phyloP scores from a whole-genome alignment of 2,113 vertebrate species.

The Ciconia maguari region DNA sequence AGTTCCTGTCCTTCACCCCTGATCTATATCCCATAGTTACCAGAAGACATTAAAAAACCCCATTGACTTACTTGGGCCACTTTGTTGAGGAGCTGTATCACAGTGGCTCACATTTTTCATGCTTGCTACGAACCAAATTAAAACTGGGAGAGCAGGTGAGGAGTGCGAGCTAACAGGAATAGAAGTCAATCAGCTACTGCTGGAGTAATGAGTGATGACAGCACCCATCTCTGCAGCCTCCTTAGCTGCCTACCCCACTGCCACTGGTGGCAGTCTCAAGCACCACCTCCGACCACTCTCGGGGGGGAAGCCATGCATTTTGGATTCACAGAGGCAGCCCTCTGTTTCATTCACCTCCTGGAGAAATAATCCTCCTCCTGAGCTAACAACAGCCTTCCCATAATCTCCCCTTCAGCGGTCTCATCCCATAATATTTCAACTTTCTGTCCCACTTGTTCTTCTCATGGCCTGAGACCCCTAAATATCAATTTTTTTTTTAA shows the following conservation, averaged over 20 bases:
- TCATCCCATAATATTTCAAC: not conserved
- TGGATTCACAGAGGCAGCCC: not conserved
- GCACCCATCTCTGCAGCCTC: not conserved
- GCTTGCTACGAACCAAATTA: not conserved
- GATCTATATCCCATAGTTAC: not conserved
- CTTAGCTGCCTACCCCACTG: not conserved
- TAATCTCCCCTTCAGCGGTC: not conserved
- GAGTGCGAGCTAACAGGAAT: not conserved
- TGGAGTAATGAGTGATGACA: not conserved
- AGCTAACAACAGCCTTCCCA: not conserved
- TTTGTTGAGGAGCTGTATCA: not conserved
- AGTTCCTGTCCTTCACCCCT: not conserved
- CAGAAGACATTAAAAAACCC: not conserved
- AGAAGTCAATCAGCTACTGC: not conserved
- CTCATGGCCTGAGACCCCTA: not conserved
- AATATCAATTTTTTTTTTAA: not conserved
- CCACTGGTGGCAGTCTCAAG: not conserved
- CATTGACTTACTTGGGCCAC: not conserved
- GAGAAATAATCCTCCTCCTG: not conserved
- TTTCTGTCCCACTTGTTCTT: not conserved
- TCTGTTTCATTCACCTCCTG: not conserved
- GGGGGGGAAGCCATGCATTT: not conserved
- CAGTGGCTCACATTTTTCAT: not conserved
- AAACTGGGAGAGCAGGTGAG: not conserved
- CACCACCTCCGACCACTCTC: rapidly evolving